phyloP scores from a whole-genome alignment of 2,797 vertebrate genomes.

The Melanotaenia trifasciata region DNA sequence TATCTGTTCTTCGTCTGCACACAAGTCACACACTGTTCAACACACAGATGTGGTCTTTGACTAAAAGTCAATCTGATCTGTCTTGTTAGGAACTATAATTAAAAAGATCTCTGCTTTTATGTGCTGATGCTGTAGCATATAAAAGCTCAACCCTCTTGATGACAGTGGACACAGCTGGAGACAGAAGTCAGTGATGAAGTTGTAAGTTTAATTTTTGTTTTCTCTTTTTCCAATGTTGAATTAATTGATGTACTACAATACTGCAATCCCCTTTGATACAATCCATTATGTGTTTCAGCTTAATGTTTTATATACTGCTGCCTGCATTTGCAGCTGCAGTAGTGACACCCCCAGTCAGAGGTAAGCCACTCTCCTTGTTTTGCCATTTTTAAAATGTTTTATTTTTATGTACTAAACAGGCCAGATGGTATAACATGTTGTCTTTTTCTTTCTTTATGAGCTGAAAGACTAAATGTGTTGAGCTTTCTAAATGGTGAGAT shows the following conservation, averaged over 20 bases:
- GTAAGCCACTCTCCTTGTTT: slow-evolving; percentile 50
- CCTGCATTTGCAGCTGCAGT: slow-evolving; percentile 55
- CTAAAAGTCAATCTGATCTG: slow-evolving; percentile 44
- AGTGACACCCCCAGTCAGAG: slow-evolving; percentile 64
- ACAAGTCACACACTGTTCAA: slow-evolving; percentile 40
- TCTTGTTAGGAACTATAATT: slow-evolving; percentile 61
- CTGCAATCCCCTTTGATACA: not conserved
- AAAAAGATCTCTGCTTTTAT: slow-evolving; percentile 28
- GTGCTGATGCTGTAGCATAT: slow-evolving; percentile 35
- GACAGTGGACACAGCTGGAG: slow-evolving; percentile 4
- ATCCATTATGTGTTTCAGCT: slow-evolving; percentile 56
- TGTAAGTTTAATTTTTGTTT: slow-evolving; percentile 64
- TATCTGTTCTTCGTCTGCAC: slow-evolving; percentile 28
- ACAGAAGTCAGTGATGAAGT: slow-evolving; percentile 67
- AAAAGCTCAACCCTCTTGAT: slow-evolving; percentile 37
- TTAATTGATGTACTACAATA: not conserved
- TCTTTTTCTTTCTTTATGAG: slow-evolving; percentile 42
- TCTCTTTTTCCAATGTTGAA: slow-evolving; percentile 3
- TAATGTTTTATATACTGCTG: slow-evolving; percentile 48
- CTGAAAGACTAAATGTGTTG: slow-evolving; percentile 58
- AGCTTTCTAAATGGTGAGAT: slow-evolving; percentile 70
- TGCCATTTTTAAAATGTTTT: not conserved
- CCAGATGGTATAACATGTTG: not conserved
- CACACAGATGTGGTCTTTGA: slow-evolving; percentile 53
- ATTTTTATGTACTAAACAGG: not conserved